Evolutionary conservation across 2,888 invertebrate species (phyloP).

Genomic region (Drosophila neoperkinsi): DNA sequence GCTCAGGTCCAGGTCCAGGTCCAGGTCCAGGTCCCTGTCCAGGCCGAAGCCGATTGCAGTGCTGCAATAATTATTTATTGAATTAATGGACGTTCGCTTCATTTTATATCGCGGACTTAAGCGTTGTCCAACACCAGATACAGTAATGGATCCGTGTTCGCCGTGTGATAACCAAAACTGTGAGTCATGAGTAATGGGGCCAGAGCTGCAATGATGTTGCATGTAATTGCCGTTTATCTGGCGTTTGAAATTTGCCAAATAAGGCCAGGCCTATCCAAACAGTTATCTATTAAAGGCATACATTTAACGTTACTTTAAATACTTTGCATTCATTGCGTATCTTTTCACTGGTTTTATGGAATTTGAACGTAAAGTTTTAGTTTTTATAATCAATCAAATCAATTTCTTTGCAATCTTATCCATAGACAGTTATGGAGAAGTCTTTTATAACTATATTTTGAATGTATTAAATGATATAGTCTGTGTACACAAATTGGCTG

Average conservation of each 20-base stretch:
- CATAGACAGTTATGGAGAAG: no score
- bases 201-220: slow-evolving; percentile 32
- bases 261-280: neutral
- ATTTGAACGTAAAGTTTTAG: neutral
- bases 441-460: neutral
- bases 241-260: slow-evolving; percentile 48
- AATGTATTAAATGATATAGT: neutral
- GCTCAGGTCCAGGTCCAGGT: neutral
- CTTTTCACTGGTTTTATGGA: neutral
- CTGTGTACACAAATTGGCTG: neutral
- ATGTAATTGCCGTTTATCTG: slow-evolving; percentile 47
- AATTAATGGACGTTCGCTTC: slow-evolving; percentile 76
- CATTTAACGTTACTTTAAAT: neutral
- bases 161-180: slow-evolving; percentile 33
- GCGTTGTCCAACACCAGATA: slow-evolving; percentile 77
- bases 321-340: neutral
- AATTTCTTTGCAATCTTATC: no score
- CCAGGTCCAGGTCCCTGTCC: neutral
- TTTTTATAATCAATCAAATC: neutral
- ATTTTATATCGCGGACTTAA: slow-evolving; percentile 72
- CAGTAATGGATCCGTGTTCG: slow-evolving; percentile 70
- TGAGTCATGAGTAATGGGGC: slow-evolving; percentile 40
- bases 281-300: neutral
- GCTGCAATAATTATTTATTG: slow-evolving; percentile 83
- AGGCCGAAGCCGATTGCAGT: neutral